phyloP scores from a whole-genome alignment of 2,797 vertebrate genomes.

The Coracias cyanogaster region DNA sequence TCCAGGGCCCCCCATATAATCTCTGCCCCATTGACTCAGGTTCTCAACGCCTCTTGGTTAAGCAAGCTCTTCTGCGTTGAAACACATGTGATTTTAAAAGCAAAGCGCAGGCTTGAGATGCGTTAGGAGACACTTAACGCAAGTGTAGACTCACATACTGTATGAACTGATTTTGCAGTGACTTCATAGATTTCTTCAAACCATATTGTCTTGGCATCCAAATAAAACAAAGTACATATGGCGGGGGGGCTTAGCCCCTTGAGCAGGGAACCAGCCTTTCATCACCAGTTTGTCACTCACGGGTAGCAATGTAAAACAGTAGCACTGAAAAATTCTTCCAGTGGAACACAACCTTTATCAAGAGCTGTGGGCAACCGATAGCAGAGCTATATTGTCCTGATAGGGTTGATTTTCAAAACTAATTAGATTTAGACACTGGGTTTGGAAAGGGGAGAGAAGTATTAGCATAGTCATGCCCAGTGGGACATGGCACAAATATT shows the following conservation, averaged over 20 bases:
- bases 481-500: slow-evolving; percentile 36
- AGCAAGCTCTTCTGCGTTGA: not conserved
- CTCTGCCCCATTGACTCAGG: not conserved
- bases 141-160: not conserved
- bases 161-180: not conserved
- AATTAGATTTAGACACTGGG: slow-evolving; percentile 21
- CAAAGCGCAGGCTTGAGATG: not conserved
- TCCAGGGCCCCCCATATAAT: not conserved
- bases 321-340: not conserved
- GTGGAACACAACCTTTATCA: slow-evolving; percentile 24
- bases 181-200: not conserved
- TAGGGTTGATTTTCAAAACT: slow-evolving; percentile 26
- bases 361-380: slow-evolving; percentile 34
- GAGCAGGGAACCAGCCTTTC: not conserved
- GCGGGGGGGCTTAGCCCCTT: not conserved
- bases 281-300: not conserved
- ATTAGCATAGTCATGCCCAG: slow-evolving; percentile 30
- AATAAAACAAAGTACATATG: not conserved
- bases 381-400: not conserved
- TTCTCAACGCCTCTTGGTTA: not conserved
- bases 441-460: slow-evolving; percentile 52
- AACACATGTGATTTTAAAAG: not conserved
- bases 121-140: not conserved
- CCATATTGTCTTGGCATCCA: not conserved
- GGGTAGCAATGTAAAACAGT: not conserved